Conservation (phyloP, 2,797 vertebrate genomes). For the Botia kubotai region DNA sequence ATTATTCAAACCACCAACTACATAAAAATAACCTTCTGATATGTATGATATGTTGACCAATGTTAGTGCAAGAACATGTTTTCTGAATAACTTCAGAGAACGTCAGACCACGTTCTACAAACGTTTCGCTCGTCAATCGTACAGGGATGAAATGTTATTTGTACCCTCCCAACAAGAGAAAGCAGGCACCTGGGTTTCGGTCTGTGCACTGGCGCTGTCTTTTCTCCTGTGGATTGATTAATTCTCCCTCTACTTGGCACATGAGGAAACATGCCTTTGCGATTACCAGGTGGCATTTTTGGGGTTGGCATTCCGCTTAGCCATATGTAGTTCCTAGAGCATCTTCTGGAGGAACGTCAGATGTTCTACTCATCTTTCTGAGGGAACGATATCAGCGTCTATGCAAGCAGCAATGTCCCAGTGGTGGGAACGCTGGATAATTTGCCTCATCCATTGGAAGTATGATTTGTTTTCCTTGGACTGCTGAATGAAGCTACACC, state of each 20-base stretch:
- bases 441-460: background rate
- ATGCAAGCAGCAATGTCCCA: background rate
- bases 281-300: constrained; percentile 1
- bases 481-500: background rate
- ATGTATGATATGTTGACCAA: no score
- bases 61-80: no score
- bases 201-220: background rate
- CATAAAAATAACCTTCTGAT: no score
- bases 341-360: background rate
- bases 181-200: background rate
- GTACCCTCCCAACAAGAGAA: background rate
- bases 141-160: background rate
- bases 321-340: constrained; percentile 5
- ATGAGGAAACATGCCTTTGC: background rate
- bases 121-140: background rate
- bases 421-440: background rate
- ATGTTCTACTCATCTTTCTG: background rate
- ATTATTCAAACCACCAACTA: no score
- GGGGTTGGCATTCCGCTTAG: background rate
- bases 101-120: no score
- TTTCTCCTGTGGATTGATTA: constrained; percentile 13
- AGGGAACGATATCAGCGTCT: background rate
- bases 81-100: no score
- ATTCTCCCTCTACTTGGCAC: background rate
- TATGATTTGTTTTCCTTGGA: background rate